phyloP scores from a whole-genome alignment of 2,888 invertebrate species.

The Griposia aprilina region DNA sequence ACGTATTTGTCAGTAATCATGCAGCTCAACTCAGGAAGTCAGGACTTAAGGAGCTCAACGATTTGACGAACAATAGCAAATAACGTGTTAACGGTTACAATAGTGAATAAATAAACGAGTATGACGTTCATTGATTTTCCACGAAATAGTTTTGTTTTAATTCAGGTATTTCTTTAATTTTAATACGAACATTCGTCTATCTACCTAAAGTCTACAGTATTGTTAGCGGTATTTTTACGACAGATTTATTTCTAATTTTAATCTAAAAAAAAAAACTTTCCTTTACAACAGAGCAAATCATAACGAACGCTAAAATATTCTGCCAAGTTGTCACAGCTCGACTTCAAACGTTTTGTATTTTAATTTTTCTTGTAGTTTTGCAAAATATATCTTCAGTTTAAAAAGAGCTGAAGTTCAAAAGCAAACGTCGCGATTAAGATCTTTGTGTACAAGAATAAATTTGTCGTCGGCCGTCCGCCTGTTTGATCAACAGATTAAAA shows the following conservation, averaged over 20 bases:
- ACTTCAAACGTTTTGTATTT: slow-evolving; percentile 55
- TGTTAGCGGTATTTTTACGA: not conserved
- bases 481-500: slow-evolving; percentile 88
- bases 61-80: no score
- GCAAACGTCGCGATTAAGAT: slow-evolving; percentile 81
- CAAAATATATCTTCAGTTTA: slow-evolving; percentile 59
- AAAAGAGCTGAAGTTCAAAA: slow-evolving; percentile 67
- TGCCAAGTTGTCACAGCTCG: slow-evolving; percentile 41
- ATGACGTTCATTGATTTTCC: not conserved
- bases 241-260: not conserved
- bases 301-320: slow-evolving; percentile 33
- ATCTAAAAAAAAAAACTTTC: slow-evolving; percentile 12
- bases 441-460: slow-evolving; percentile 86
- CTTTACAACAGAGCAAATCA: slow-evolving; percentile 23
- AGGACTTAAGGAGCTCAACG: no score
- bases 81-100: not conserved
- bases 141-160: not conserved
- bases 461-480: slow-evolving; percentile 83
- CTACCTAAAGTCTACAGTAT: not conserved
- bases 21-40: no score
- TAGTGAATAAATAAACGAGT: not conserved
- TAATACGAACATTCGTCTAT: not conserved
- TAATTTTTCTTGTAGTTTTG: slow-evolving; percentile 53
- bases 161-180: not conserved
- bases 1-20: no score